These are phyloP conservation scores for Umimayanthus chanpuru DNA, from an alignment of 92 coral and sea anemone genomes.

Conservation along the genomic window DNA sequence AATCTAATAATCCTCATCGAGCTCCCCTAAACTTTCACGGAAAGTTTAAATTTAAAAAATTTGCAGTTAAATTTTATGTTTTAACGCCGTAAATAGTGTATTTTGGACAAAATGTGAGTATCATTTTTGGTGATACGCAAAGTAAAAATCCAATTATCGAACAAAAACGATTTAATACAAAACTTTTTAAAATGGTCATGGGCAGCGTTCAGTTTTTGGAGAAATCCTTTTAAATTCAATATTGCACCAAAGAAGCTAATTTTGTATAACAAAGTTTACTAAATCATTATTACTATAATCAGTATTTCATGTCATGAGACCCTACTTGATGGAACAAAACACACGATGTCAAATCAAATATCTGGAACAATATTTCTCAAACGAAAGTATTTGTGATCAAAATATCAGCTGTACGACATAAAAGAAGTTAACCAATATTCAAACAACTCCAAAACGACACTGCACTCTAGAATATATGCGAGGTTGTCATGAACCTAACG, in stretches of 20 bases:
- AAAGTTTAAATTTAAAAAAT: too few relatives aligned
- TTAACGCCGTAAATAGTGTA: neutral
- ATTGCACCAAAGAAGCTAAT: neutral
- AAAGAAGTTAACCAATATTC: neutral
- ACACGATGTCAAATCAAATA: conserved; percentile 35
- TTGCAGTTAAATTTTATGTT: too few relatives aligned
- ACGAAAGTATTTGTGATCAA: conserved; percentile 8
- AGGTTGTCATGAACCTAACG: neutral
- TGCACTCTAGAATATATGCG: neutral
- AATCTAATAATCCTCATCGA: neutral
- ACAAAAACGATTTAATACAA: too few relatives aligned
- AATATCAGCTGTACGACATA: neutral
- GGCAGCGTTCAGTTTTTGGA: neutral
- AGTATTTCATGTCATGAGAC: neutral
- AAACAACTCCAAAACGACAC: neutral
- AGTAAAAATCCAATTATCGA: neutral
- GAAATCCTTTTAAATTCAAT: neutral
- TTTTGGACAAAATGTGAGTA: neutral
- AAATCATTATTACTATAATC: neutral
- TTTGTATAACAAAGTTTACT: neutral
- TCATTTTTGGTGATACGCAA: neutral
- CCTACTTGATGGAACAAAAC: conserved; percentile 25
- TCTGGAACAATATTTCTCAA: conserved; percentile 23
- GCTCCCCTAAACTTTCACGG: neutral
- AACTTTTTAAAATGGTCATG: neutral